Percentiles rank a stretch among this genome's conserved stretches.
Conservation (phyloP, 2,797 vertebrate species). For the Hylomyscus alleni region DNA sequence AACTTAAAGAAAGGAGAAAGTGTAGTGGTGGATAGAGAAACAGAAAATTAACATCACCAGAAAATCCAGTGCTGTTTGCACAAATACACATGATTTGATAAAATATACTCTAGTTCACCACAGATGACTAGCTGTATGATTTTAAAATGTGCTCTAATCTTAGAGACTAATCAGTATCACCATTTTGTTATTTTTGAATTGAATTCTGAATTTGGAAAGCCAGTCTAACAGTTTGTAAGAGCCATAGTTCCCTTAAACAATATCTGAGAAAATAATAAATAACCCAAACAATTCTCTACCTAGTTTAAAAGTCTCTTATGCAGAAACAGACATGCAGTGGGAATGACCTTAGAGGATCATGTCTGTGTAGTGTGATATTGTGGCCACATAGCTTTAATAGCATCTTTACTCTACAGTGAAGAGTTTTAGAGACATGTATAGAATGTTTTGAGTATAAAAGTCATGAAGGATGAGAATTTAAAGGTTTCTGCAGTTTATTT, state of each 20-base stretch:
- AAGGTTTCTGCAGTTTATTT: slow-evolving; percentile 14
- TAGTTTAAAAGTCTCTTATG: slow-evolving; percentile 2
- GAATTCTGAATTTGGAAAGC: not conserved
- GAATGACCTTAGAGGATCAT: not conserved
- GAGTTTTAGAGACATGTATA: not conserved
- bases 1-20: not conserved
- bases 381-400: slow-evolving; percentile 60
- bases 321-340: slow-evolving; percentile 16
- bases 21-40: not conserved
- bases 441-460: not conserved
- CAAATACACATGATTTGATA: not conserved
- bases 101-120: not conserved
- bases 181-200: not conserved
- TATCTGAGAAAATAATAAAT: not conserved
- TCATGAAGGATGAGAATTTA: slow-evolving; percentile 56
- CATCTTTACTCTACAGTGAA: not conserved
- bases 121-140: not conserved
- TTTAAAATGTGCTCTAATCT: not conserved
- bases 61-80: not conserved
- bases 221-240: not conserved
- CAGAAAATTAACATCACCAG: not conserved
- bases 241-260: not conserved
- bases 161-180: not conserved
- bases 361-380: slow-evolving; percentile 42
- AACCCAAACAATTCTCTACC: not conserved